phyloP scores from a whole-genome alignment of 2,888 invertebrate genomes.

The Cephus spinipes region DNA sequence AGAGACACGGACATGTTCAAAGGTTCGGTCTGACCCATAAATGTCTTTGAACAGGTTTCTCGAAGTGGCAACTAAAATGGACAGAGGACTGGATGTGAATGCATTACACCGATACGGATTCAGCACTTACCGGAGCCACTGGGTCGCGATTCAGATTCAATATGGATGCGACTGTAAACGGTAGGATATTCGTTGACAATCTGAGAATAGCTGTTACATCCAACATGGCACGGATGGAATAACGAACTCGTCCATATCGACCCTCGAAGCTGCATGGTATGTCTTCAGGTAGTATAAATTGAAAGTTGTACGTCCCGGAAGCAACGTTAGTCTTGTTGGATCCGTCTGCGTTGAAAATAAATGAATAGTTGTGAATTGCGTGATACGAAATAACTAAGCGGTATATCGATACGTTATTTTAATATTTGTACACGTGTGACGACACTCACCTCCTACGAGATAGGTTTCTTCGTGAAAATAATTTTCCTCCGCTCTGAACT shows the following conservation, averaged over 20 bases:
- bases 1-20: constrained; percentile 49
- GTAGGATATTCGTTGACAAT: constrained; percentile 50
- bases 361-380: background rate
- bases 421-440: background rate
- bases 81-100: background rate
- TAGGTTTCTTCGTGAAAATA: constrained; percentile 49
- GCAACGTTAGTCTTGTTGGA: background rate
- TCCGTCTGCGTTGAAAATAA: background rate
- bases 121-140: constrained; percentile 50
- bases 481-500: constrained; percentile 46
- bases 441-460: constrained; percentile 47
- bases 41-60: constrained; percentile 47
- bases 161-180: constrained; percentile 67
- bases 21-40: constrained; percentile 55
- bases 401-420: background rate
- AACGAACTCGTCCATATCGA: constrained; percentile 66
- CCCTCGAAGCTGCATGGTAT: constrained; percentile 65
- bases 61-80: constrained; percentile 50
- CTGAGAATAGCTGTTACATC: constrained; percentile 48
- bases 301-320: background rate
- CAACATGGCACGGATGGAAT: constrained; percentile 65
- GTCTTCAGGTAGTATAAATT: constrained; percentile 63
- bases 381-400: too few relatives aligned
- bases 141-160: constrained; percentile 67
- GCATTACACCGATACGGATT: background rate